Evolutionary conservation across 2,888 invertebrate species (phyloP), one percentile per base, ranked within the genome.

Genomic region (Ennomos erosarius): DNA sequence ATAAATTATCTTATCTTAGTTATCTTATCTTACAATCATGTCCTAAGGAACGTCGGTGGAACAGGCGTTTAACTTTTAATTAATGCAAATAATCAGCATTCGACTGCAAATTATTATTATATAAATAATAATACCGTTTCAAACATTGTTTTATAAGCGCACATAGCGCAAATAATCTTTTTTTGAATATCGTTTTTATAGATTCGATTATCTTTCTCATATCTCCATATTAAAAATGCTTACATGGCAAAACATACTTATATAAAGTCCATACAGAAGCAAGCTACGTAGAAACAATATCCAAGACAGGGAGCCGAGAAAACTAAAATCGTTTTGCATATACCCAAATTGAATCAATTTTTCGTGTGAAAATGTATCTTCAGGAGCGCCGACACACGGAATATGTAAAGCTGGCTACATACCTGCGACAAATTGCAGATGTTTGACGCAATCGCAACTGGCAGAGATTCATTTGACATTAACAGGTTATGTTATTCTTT

Each of bases 341-440:
- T 81, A 79, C 78, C 79, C 78, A 85, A 86, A 87, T 86, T 82
- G 86, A 87, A 85, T 87, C 82, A 84, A 84, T 85, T 86, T 85
- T 82, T 85, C 84, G 75, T 67, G 73, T 73, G 76, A 80, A 85
- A 85, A 84, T 84, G 79, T 84, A 82, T 81, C 74, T 74, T 75
- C 71, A 65, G 55, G 51, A 50, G 37, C 65, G 59, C 53, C 48
- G 60, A 58, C 52, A 40, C 37, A 56, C 46, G 62, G 62, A 61
- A 62, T 38, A 34, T 61, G 58, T 75, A 72, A 75, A 74, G 76
- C 75, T 69, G 65, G 68, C 58, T 59, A 59, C 57, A 70, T 67
- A 61, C 70, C 64, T 16, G 59, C 76, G 75, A 79, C 74, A 76
- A 78, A 81, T 81, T 62, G 75, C 33, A 51, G 61, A 71, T 69